These are phyloP conservation scores for Chanos chanos DNA, from an alignment of 2,797 vertebrate species.

Conservation along the genomic window DNA sequence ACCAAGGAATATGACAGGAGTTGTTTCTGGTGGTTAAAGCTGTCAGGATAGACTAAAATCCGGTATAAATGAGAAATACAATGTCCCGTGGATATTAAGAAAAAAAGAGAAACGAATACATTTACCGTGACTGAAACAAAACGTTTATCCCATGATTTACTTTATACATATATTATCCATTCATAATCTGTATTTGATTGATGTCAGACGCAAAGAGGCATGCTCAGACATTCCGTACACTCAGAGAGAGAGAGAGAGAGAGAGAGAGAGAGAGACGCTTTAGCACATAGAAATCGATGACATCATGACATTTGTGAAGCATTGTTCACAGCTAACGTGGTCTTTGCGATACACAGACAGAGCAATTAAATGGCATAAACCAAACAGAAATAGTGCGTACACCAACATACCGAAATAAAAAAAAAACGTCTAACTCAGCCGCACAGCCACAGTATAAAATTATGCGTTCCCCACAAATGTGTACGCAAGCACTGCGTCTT, in stretches of 20 bases:
- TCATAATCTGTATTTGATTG: no score
- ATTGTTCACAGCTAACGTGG: conserved; percentile 1
- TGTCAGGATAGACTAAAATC: no score
- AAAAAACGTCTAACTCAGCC: not conserved
- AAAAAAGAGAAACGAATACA: no score
- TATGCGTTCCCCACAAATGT: not conserved
- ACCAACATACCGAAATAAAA: not conserved
- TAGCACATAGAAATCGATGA: conserved; percentile 32
- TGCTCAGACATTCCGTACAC: conserved; percentile 1
- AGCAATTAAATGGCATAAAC: not conserved
- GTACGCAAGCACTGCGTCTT: conserved; percentile 69
- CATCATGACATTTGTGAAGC: conserved; percentile 40
- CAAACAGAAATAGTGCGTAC: not conserved
- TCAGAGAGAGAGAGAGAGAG: not conserved
- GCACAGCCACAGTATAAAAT: not conserved
- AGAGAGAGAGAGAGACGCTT: conserved; percentile 2
- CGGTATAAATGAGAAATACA: no score
- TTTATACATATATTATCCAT: no score
- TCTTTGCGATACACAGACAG: conserved; percentile 9
- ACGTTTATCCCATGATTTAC: no score
- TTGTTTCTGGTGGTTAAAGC: no score
- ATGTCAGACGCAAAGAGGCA: not conserved
- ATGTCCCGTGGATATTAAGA: no score
- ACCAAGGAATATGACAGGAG: no score
- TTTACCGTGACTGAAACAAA: no score